Percentiles rank a stretch among this genome's conserved stretches.
Evolutionary conservation across 2,113 vertebrate species (phyloP).

Genomic region (Ptilorrhoa leucosticta): DNA sequence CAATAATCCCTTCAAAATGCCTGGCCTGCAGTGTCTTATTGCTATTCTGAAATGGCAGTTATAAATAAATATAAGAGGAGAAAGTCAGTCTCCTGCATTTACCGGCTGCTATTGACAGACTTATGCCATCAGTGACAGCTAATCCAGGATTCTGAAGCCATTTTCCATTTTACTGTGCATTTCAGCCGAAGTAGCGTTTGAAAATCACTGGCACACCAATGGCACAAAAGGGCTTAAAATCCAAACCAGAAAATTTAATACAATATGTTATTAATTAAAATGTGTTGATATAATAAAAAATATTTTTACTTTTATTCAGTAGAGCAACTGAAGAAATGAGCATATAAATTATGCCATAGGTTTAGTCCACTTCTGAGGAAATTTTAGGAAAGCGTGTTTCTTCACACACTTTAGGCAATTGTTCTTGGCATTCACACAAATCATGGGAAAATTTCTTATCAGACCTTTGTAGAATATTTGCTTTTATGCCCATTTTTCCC

Average conservation of each 20-base stretch:
- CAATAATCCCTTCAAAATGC: slow-evolving; percentile 37
- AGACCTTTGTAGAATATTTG: background rate
- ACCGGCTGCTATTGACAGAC: slow-evolving; percentile 20
- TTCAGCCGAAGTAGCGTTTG: slow-evolving; percentile 14
- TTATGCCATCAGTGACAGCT: slow-evolving; percentile 30
- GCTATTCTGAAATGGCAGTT: slow-evolving; percentile 58
- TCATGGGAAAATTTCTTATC: background rate
- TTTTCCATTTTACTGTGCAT: slow-evolving; percentile 2
- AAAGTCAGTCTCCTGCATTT: slow-evolving; percentile 7
- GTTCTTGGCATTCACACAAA: background rate
- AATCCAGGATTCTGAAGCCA: background rate
- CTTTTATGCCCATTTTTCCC: background rate
- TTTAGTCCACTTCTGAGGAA: background rate
- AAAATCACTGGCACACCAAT: slow-evolving; percentile 9
- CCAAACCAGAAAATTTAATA: slow-evolving; percentile 12
- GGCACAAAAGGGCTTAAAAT: background rate
- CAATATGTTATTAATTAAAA: background rate
- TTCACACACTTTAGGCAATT: background rate
- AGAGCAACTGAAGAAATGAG: background rate
- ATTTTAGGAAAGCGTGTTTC: background rate
- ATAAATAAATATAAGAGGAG: slow-evolving; percentile 63
- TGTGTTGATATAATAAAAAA: background rate
- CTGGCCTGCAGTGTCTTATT: slow-evolving; percentile 42
- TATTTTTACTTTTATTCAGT: background rate
- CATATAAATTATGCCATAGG: background rate